phyloP scores from a whole-genome alignment of 1,140 invertebrate genomes.

The Globodera ellingtonae region DNA sequence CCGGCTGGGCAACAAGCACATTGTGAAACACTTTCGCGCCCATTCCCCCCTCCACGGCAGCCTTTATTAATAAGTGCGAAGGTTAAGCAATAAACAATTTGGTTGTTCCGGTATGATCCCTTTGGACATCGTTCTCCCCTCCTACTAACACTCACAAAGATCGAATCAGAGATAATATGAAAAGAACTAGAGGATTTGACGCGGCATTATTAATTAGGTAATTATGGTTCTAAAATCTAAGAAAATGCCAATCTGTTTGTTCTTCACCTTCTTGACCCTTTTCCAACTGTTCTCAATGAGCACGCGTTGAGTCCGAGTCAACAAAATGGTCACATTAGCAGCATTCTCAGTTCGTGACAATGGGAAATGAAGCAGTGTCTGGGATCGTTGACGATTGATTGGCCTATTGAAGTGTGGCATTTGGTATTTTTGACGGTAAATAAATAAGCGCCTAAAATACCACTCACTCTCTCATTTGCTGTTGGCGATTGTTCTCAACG shows the following conservation, averaged over 20 bases:
- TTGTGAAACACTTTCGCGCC: slow-evolving; percentile 45
- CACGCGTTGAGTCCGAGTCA: slow-evolving; percentile 42
- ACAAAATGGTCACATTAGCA: slow-evolving; percentile 30
- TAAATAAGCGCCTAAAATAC: background rate
- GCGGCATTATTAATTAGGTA: too few species aligned
- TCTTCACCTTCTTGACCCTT: slow-evolving; percentile 39
- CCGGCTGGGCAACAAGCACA: slow-evolving; percentile 51
- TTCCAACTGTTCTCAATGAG: slow-evolving; percentile 54
- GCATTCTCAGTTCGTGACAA: slow-evolving; percentile 24
- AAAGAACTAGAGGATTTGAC: too few species aligned
- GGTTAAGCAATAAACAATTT: background rate
- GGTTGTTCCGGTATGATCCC: too few species aligned
- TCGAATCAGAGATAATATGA: background rate
- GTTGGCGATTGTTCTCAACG: background rate
- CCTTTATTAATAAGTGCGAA: slow-evolving; percentile 17
- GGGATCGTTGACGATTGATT: background rate
- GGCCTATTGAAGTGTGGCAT: background rate
- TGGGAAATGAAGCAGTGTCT: slow-evolving; percentile 12
- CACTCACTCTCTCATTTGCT: slow-evolving; percentile 10
- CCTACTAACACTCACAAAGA: background rate
- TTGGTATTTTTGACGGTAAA: too few species aligned
- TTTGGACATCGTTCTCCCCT: background rate
- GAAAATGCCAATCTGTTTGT: slow-evolving; percentile 5
- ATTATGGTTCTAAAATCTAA: too few species aligned
- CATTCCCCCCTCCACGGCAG: slow-evolving; percentile 46